These are phyloP conservation scores for Epistrophe grossulariae DNA, from an alignment of 2,888 invertebrate genomes.

Conservation along the genomic window DNA sequence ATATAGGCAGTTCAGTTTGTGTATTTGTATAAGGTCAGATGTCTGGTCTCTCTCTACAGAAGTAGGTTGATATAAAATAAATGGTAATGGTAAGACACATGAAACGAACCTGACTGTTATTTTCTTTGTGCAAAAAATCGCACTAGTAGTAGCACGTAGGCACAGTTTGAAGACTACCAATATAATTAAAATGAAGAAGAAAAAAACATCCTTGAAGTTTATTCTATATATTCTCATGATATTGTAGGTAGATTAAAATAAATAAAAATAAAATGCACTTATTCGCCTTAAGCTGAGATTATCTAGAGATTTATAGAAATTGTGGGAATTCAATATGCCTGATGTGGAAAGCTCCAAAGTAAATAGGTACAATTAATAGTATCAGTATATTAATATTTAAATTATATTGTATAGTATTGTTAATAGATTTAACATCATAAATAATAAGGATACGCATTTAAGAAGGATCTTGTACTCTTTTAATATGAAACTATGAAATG, in stretches of 20 bases:
- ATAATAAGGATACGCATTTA: no score
- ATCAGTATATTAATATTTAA: neutral
- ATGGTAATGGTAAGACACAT: neutral
- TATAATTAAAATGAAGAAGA: neutral
- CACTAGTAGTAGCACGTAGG: neutral
- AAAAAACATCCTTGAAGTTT: conserved; percentile 2
- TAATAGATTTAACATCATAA: no score
- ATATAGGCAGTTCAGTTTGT: neutral
- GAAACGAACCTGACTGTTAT: neutral
- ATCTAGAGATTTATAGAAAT: neutral
- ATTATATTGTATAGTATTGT: no score
- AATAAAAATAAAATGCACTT: neutral
- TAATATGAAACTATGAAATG: no score
- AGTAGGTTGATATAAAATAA: neutral
- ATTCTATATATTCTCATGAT: neutral
- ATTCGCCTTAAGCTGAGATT: neutral
- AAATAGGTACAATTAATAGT: neutral
- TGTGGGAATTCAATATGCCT: no score
- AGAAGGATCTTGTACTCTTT: no score
- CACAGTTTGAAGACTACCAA: neutral
- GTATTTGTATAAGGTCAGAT: conserved; percentile 9
- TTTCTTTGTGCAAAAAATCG: neutral
- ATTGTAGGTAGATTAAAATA: neutral
- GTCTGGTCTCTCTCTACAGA: neutral
- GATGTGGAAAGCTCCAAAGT: neutral